Percentiles rank a stretch among this genome's conserved stretches.
Conservation (phyloP, 2,113 vertebrate species). For the Geococcyx californianus region DNA sequence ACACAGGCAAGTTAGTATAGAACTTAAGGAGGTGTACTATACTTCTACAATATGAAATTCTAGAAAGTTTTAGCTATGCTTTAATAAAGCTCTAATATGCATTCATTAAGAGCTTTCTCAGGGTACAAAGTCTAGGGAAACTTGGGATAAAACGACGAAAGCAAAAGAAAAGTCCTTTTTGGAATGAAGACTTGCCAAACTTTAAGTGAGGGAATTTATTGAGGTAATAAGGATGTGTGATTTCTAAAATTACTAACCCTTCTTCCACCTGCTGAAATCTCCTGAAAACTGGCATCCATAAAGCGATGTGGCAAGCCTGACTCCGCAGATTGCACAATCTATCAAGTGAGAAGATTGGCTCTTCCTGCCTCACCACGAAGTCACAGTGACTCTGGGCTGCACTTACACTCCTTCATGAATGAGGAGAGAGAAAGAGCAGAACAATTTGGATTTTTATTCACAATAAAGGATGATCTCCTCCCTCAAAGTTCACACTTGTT, state of each 20-base stretch:
- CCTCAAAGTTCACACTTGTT: neutral
- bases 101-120: neutral
- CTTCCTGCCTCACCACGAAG: neutral
- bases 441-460: neutral
- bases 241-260: neutral
- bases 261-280: neutral
- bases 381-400: neutral
- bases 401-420: neutral
- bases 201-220: neutral
- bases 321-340: fast-evolving
- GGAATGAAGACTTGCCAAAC: neutral
- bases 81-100: neutral
- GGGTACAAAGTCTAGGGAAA: neutral
- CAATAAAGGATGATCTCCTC: neutral
- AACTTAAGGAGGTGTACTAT: neutral
- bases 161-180: neutral
- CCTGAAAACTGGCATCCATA: neutral
- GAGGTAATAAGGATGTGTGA: neutral
- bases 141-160: neutral
- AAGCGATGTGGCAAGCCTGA: neutral
- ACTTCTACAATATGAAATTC: neutral
- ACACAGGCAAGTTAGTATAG: neutral
- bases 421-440: neutral
- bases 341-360: neutral
- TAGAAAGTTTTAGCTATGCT: neutral